These are phyloP conservation scores for Pseudomyrmex sp. DNA, from an alignment of 1,140 invertebrate genomes.

Conservation along the genomic window DNA sequence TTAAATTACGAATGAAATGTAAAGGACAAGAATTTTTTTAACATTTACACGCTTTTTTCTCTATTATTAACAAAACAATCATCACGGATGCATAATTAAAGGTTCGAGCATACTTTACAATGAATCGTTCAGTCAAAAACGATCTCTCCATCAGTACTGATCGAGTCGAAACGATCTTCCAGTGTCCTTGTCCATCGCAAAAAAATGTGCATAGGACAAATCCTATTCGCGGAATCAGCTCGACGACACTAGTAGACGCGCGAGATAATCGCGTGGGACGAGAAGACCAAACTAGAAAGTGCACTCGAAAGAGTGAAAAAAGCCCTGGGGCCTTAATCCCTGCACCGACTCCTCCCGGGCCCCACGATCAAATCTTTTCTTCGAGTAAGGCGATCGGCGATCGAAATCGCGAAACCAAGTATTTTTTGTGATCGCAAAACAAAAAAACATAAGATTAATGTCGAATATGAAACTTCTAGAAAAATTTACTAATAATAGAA, in stretches of 20 bases:
- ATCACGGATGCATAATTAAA: constrained; percentile 5
- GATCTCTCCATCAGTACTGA: constrained; percentile 59
- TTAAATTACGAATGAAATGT: constrained; percentile 19
- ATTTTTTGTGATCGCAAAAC: constrained; percentile 18
- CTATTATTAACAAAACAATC: not conserved
- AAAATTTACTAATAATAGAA: constrained; percentile 8
- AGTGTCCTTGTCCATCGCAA: constrained; percentile 57
- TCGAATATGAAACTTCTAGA: not conserved
- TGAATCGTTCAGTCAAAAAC: constrained; percentile 43
- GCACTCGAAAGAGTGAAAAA: constrained; percentile 70
- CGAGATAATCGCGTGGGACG: constrained; percentile 65
- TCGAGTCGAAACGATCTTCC: constrained; percentile 60
- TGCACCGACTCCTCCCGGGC: constrained; percentile 80
- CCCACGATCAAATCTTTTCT: constrained; percentile 66
- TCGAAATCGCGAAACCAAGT: constrained; percentile 19
- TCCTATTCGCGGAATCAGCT: constrained; percentile 71
- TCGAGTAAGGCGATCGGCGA: constrained; percentile 38
- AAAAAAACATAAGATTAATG: not conserved
- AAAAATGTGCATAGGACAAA: constrained; percentile 65
- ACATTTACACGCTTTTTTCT: constrained; percentile 1
- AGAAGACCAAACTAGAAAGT: constrained; percentile 54
- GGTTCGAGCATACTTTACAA: constrained; percentile 38
- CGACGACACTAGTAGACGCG: constrained; percentile 65
- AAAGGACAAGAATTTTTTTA: constrained; percentile 21
- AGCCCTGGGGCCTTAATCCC: constrained; percentile 83